A percentile compares a stretch with the other conserved stretches of the same genome.
Evolutionary conservation across 2,797 vertebrate genomes (phyloP).

Genomic region (Sylvilagus floridanus): DNA sequence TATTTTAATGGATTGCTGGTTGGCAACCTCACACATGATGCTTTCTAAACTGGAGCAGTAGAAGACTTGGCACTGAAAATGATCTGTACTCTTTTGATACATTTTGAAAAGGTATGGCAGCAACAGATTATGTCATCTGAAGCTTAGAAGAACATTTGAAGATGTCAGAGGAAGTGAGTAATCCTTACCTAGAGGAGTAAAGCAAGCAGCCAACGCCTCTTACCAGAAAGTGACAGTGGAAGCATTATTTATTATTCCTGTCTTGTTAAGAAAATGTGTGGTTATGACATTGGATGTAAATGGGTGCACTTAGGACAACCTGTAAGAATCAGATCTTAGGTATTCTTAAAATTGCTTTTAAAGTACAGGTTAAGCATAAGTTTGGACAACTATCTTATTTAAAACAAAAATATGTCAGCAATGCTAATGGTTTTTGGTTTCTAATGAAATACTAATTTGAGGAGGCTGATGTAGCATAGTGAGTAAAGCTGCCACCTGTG

Average conservation of each 20-base stretch:
- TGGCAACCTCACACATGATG: constrained; percentile 22
- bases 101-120: constrained; percentile 29
- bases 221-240: constrained; percentile 67
- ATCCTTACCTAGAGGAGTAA: constrained; percentile 62
- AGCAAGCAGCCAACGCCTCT: constrained; percentile 37
- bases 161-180: constrained; percentile 80
- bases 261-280: neutral
- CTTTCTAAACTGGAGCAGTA: constrained; percentile 8
- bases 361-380: neutral
- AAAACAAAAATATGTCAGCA: neutral
- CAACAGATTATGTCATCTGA: constrained; percentile 56
- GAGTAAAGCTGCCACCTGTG: too few relatives aligned
- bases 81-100: constrained; percentile 27
- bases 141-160: constrained; percentile 60
- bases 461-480: too few relatives aligned
- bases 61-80: neutral
- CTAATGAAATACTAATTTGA: neutral
- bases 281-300: neutral
- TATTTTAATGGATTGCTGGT: constrained; percentile 58
- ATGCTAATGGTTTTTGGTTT: neutral
- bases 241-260: neutral
- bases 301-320: neutral
- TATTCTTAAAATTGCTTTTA: neutral
- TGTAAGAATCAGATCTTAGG: neutral
- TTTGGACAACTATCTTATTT: neutral